Percentiles rank a stretch among this genome's conserved stretches.
phyloP scores from a whole-genome alignment of 1,140 invertebrate genomes.

The Papilio glaucus region DNA sequence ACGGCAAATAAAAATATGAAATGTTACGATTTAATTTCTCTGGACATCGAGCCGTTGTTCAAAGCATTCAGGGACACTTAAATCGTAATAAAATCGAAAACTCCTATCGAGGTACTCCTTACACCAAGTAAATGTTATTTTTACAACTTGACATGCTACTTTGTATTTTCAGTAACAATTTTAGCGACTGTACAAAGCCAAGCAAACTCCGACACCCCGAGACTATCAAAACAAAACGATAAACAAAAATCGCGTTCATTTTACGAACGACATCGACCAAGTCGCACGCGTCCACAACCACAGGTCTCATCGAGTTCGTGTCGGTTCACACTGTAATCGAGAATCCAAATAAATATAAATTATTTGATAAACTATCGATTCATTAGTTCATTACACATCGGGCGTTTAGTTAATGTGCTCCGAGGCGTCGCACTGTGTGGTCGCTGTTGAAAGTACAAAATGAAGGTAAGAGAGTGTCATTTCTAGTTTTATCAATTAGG shows the following conservation, averaged over 20 bases:
- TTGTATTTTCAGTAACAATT: background rate
- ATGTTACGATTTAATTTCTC: no score
- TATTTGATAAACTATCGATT: constrained; percentile 10
- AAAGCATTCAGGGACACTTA: no score
- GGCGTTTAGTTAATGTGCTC: constrained; percentile 17
- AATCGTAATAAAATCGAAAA: no score
- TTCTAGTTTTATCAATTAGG: background rate
- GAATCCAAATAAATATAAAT: constrained; percentile 15
- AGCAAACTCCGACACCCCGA: background rate
- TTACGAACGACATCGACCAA: background rate
- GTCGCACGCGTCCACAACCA: constrained; percentile 1
- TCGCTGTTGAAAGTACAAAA: background rate
- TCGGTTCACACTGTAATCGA: background rate
- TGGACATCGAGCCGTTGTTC: no score
- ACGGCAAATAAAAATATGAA: no score
- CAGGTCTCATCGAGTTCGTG: background rate
- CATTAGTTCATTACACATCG: constrained; percentile 1
- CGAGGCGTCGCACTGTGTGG: background rate
- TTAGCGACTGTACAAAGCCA: background rate
- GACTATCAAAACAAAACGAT: constrained; percentile 17
- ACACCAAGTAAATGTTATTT: no score
- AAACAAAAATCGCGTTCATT: constrained; percentile 13
- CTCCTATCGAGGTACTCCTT: no score
- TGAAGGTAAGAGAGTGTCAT: constrained; percentile 31
- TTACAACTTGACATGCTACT: background rate